A percentile compares a stretch with the other conserved stretches of the same genome.
Conservation (phyloP, 2,797 vertebrate species). For the Lycodopsis pacificus region DNA sequence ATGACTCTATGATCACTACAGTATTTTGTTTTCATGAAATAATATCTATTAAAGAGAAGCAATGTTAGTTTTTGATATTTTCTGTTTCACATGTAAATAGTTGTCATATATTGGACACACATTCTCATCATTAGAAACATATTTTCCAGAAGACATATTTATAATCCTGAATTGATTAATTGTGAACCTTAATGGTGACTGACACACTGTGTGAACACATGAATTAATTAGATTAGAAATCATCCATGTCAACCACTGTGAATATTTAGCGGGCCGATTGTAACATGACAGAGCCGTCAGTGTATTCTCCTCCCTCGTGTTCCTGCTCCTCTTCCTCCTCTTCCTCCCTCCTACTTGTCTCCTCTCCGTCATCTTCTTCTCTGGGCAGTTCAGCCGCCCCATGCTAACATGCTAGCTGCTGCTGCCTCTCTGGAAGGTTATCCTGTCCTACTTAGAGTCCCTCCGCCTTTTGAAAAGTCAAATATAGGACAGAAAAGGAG, state of each 20-base stretch:
- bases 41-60: not conserved
- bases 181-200: not conserved
- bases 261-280: conserved; percentile 47
- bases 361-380: conserved; percentile 56
- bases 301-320: conserved; percentile 40
- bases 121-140: not conserved
- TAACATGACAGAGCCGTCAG: conserved; percentile 63
- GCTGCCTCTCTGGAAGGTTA: conserved; percentile 79
- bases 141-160: not conserved
- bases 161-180: not conserved
- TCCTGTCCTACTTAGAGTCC: conserved; percentile 82
- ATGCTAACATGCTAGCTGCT: conserved; percentile 68
- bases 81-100: not conserved
- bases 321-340: conserved; percentile 24
- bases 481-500: conserved; percentile 84
- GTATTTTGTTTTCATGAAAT: not conserved
- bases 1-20: not conserved
- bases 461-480: conserved; percentile 75
- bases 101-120: not conserved
- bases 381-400: conserved; percentile 74
- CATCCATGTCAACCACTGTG: conserved; percentile 34
- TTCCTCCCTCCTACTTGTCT: conserved; percentile 34
- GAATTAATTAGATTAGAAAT: conserved; percentile 36
- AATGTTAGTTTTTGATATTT: not conserved
- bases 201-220: not conserved